Evolutionary conservation across 2,888 invertebrate species (phyloP).

Genomic region (Erebia epiphron): DNA sequence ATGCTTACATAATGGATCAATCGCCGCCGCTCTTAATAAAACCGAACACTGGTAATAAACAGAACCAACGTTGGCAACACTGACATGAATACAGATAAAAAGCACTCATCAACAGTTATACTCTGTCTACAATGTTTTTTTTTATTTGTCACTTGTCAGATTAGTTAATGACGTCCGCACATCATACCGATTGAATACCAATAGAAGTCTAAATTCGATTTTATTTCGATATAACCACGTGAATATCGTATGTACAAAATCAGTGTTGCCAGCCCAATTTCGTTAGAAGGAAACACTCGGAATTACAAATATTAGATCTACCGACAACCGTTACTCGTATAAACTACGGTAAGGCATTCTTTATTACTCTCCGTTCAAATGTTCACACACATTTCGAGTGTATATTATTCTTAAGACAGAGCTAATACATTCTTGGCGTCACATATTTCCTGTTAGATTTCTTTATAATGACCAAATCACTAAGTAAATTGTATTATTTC

Average conservation of each 20-base stretch:
- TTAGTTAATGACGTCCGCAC: neutral
- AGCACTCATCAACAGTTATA: neutral
- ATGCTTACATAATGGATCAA: constrained; percentile 19
- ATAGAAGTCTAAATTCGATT: no score
- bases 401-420: constrained; percentile 23
- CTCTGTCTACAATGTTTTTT: neutral
- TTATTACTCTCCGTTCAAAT: constrained; percentile 33
- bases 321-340: constrained; percentile 28
- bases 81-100: constrained; percentile 13
- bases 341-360: constrained; percentile 36
- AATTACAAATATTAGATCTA: constrained; percentile 23
- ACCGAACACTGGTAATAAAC: constrained; percentile 29
- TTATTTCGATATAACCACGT: no score
- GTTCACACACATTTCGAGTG: constrained; percentile 6
- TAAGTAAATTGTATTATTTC: neutral
- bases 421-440: constrained; percentile 34
- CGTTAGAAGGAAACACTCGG: constrained; percentile 1
- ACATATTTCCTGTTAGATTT: neutral
- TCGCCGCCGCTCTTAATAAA: constrained; percentile 25
- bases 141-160: neutral
- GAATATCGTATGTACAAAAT: neutral
- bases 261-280: constrained; percentile 32
- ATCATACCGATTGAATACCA: neutral
- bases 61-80: constrained; percentile 34
- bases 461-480: neutral